phyloP scores from a whole-genome alignment of 2,113 vertebrate species.

The Onychostruthus taczanowskii region DNA sequence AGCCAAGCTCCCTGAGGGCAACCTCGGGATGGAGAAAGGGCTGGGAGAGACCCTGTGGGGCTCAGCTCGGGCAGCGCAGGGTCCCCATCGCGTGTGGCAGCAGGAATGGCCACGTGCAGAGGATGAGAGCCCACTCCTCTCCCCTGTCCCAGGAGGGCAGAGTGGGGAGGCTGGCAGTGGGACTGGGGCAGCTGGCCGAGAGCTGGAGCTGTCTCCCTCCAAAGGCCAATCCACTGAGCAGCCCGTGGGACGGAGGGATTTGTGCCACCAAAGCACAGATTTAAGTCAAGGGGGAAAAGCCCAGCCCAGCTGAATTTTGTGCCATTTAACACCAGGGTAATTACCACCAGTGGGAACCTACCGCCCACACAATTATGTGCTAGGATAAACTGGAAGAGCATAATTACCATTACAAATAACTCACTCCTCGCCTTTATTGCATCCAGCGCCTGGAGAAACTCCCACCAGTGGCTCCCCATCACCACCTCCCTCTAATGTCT shows the following conservation, averaged over 20 bases:
- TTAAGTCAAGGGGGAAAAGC: neutral
- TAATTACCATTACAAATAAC: slow-evolving; percentile 66
- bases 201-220: neutral
- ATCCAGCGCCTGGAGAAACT: slow-evolving; percentile 17
- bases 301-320: slow-evolving; percentile 38
- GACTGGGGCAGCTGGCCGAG: neutral
- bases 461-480: neutral
- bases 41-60: fast-evolving
- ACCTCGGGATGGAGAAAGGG: neutral
- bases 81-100: fast-evolving
- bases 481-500: neutral
- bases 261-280: neutral
- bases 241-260: neutral
- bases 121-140: neutral
- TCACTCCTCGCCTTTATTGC: slow-evolving; percentile 41
- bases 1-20: fast-evolving
- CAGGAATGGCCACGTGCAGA: fast-evolving
- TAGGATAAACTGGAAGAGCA: slow-evolving; percentile 57
- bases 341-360: slow-evolving; percentile 62
- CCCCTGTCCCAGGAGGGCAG: neutral
- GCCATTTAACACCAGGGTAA: slow-evolving; percentile 61
- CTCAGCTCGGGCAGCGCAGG: neutral
- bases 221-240: neutral
- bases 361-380: slow-evolving; percentile 55
- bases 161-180: neutral